phyloP scores from a whole-genome alignment of 2,888 invertebrate species.

The Sphinx pinastri region DNA sequence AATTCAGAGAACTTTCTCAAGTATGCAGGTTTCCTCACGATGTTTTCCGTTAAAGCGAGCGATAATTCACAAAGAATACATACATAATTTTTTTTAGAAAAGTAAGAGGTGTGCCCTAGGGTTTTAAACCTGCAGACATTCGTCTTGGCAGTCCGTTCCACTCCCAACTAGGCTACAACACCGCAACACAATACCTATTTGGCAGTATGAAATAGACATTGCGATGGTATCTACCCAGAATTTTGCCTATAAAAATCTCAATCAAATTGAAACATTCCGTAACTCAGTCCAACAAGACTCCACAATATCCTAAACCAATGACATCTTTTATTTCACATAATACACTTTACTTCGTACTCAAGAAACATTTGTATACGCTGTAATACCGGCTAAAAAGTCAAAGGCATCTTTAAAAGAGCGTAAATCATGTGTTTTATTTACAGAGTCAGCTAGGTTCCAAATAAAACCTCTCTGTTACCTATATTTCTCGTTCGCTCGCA shows the following conservation, averaged over 20 bases:
- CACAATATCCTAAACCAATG: background rate
- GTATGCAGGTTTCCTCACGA: too few species aligned
- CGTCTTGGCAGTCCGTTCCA: too few species aligned
- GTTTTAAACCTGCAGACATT: too few species aligned
- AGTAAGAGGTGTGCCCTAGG: too few species aligned
- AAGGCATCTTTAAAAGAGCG: slow-evolving; percentile 42
- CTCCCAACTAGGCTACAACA: too few species aligned
- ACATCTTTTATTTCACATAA: background rate
- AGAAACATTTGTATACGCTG: slow-evolving; percentile 34
- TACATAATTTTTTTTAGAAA: too few species aligned
- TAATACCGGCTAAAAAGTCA: slow-evolving; percentile 42
- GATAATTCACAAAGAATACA: too few species aligned
- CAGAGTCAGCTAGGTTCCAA: slow-evolving; percentile 45
- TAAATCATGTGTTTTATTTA: slow-evolving; percentile 56
- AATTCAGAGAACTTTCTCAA: too few species aligned
- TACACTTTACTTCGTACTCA: background rate
- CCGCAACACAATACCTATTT: too few species aligned
- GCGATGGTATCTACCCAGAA: background rate
- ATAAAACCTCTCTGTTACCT: slow-evolving; percentile 39
- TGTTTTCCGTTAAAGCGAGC: too few species aligned
- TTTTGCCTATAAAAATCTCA: background rate
- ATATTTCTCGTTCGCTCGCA: slow-evolving; percentile 49
- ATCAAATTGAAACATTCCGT: background rate
- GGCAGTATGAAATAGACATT: background rate
- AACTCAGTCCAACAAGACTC: background rate